Evolutionary conservation across 2,797 vertebrate species (phyloP).

Genomic region (Xerus rutilus): DNA sequence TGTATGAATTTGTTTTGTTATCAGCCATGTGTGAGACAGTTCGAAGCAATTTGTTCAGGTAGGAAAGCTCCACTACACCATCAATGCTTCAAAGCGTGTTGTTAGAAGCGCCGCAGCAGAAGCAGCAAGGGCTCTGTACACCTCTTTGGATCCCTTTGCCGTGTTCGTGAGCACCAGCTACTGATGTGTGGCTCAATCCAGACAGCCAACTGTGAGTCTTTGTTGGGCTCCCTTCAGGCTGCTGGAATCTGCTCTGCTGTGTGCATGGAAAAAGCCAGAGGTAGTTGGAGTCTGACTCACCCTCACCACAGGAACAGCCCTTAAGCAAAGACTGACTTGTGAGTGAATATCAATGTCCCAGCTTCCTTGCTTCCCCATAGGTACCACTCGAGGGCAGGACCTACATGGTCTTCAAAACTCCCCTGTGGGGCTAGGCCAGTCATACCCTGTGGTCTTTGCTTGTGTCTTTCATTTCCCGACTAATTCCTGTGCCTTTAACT

Average conservation of each 20-base stretch:
- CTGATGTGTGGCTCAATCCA: neutral
- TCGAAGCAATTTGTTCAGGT: neutral
- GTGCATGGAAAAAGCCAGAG: neutral
- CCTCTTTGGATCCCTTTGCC: neutral
- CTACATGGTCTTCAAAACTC: neutral
- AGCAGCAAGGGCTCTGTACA: neutral
- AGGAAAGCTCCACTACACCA: neutral
- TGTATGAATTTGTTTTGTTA: neutral
- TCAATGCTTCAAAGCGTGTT: neutral
- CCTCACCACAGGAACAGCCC: neutral
- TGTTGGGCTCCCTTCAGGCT: neutral
- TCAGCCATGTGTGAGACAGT: neutral
- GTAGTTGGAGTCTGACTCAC: neutral
- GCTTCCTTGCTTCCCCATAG: neutral
- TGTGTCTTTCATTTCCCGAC: neutral
- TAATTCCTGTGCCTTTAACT: neutral
- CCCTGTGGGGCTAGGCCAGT: neutral
- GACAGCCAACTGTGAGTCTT: neutral
- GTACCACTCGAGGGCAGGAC: neutral
- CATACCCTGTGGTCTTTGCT: neutral
- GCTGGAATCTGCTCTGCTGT: neutral
- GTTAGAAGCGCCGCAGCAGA: neutral
- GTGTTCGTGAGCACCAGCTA: neutral
- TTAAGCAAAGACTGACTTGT: neutral
- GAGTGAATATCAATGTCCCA: neutral